These are phyloP conservation scores for Electrona antarctica DNA, from an alignment of 2,113 vertebrate genomes.

Conservation along the genomic window DNA sequence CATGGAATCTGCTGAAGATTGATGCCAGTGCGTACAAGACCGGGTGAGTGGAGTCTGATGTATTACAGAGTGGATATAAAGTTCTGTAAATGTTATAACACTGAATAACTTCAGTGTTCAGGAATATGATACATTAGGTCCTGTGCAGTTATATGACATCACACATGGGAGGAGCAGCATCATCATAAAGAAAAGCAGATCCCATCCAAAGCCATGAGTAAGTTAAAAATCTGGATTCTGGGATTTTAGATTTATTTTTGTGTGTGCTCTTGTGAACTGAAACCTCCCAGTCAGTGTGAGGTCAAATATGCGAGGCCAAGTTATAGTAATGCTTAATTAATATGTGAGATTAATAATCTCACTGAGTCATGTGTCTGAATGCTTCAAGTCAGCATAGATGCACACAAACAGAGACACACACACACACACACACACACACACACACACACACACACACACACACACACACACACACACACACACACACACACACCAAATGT, in stretches of 20 bases:
- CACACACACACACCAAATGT: background rate
- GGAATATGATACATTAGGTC: conserved; percentile 31
- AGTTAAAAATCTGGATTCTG: no score
- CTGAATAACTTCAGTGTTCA: conserved; percentile 34
- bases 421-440: background rate
- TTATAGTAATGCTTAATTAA: no score
- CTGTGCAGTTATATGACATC: conserved; percentile 3
- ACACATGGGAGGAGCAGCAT: conserved; percentile 4
- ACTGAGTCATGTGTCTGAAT: no score
- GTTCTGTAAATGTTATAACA: conserved; percentile 53
- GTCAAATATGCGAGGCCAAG: background rate
- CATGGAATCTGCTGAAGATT: conserved; percentile 33
- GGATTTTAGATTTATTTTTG: conserved; percentile 22
- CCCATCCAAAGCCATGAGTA: conserved; percentile 39
- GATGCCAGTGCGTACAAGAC: conserved; percentile 36
- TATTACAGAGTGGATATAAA: conserved; percentile 46
- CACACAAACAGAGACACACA: background rate
- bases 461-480: conserved; percentile 27
- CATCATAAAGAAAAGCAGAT: conserved; percentile 58
- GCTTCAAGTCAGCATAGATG: no score
- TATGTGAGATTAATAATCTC: no score
- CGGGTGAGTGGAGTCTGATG: conserved; percentile 33
- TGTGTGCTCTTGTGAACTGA: conserved; percentile 10
- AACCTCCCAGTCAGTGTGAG: conserved; percentile 24
- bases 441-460: background rate